Base-by-base conservation (phyloP, 2,888 invertebrate species). In the Ommatoiulus sabulosus region DNA sequence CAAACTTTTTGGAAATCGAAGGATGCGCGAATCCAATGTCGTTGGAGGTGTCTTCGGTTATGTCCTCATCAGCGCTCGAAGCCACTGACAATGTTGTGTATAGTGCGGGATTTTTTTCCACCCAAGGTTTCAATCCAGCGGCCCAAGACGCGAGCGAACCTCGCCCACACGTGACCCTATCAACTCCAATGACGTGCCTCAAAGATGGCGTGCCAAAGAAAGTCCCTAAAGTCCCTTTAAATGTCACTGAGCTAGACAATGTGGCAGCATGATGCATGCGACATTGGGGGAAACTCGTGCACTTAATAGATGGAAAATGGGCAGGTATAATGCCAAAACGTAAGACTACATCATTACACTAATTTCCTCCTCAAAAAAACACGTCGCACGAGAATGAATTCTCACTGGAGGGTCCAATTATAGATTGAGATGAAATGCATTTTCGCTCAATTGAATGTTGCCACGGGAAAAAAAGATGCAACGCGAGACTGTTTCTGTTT, bases 251-350 rank as follows among this genome's bases (percentile, higher is more conserved):
- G 80, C 80, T 4, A 80, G 80, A 80, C 80, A 80, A 80, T 80
- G 80, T 80, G 80, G 80, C 80, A 80, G 80, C 80, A 80, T 35
- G 35, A 35, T 35, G 24, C 80, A 80, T 24, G 7, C 12, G 35
- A 12, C 35, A 80, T 52, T 80, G 24, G 80, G 80, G 35, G 80
- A 80, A 35, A 80, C 12, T 24, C 24, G 80, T 12, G 80, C 80
- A 35, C 80, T 80, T 80, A 80, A 80, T 80, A 80, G 80, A 80
- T 80, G 80, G 35, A 1, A 80, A 80, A 80, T 80, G 80, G 35
- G 80, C 80, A 80, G 12, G 80, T 80, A 80, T 35, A 12, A 80
- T 80, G 80, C 80, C 80, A 80, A 80, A 80, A 80, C 24, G 80
- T 6, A 35, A 35, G 35, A 35, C 80, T 80, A 24, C 80, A 35